Base-by-base conservation (phyloP, 2,888 invertebrate species). In the Xanthia icteritia region DNA sequence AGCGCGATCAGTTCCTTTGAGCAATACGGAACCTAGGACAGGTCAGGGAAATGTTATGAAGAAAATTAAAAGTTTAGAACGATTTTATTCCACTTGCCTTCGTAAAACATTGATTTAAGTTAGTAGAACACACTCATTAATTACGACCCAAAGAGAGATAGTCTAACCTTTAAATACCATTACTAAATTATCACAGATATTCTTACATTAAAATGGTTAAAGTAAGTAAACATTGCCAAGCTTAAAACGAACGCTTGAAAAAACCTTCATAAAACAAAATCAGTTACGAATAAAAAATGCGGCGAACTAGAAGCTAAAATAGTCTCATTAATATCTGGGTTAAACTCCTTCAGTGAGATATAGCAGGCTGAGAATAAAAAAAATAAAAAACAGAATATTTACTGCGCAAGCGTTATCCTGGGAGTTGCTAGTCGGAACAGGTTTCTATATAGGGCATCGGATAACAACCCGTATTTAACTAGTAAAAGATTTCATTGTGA, bases 301-400 rank as follows among this genome's bases (percentile, higher is more conserved):
- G 42, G n/a, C 56, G 0, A 66, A 51, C 64, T 79, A 79, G 61
- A 70, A 66, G n/a, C 48, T 84, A 66, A 66, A 79, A 64, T 71
- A 84, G 68, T 81, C 61, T 74, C 66, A 82, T 70, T 85, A 81
- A 82, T 84, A 85, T 73, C 69, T 81, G 15, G 72, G 69, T 56
- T 75, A 75, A 75, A 72, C 54, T 85, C 60, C 64, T 81, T 61
- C 13, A 81, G 20, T 23, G 27, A 60, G 73, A 81, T 69, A 80
- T 61, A 81, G 54, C 36, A 75, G 71, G 58, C 63, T 8, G 51
- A 63, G 73, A 63, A 58, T 36, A 56, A 63, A 85, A 85, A 73
- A 61, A 31, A 80, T 73, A 58, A 68, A 23, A 75, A 73, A 67
- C 20, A 36, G 39, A 56, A 68, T 68, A 65, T 74, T 76, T 82